Evolutionary conservation across 2,113 vertebrate species (phyloP).

Genomic region (Anolis sagrei): DNA sequence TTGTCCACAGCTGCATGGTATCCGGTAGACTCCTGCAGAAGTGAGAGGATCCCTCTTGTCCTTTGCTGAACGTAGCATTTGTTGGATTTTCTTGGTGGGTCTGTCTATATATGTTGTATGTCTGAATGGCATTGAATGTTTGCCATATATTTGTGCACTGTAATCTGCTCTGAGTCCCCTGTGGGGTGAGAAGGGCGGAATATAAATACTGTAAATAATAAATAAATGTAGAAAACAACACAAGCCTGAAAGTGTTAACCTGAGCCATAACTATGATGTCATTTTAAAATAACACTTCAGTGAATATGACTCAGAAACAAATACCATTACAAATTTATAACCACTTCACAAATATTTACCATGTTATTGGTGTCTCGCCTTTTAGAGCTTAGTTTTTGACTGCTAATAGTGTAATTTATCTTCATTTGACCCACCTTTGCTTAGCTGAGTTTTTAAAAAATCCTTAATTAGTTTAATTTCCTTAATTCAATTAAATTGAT

Average conservation of each 20-base stretch:
- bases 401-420: slow-evolving; percentile 18
- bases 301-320: background rate
- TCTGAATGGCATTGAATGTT: too few relatives aligned
- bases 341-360: background rate
- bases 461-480: slow-evolving; percentile 23
- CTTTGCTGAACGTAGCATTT: too few relatives aligned
- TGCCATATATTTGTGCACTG: too few relatives aligned
- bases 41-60: too few relatives aligned
- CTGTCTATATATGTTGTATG: too few relatives aligned
- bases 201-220: too few relatives aligned
- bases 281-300: background rate
- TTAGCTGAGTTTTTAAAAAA: slow-evolving; percentile 2
- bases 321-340: background rate
- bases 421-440: slow-evolving; percentile 31
- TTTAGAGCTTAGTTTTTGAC: slow-evolving; percentile 4
- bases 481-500: slow-evolving; percentile 29
- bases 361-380: background rate
- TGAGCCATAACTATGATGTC: background rate
- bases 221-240: background rate
- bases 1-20: too few relatives aligned
- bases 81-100: too few relatives aligned
- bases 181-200: too few relatives aligned
- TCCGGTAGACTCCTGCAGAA: too few relatives aligned
- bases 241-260: background rate
- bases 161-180: too few relatives aligned